phyloP scores from a whole-genome alignment of 2,113 vertebrate species.

The Leptosomus discolor region DNA sequence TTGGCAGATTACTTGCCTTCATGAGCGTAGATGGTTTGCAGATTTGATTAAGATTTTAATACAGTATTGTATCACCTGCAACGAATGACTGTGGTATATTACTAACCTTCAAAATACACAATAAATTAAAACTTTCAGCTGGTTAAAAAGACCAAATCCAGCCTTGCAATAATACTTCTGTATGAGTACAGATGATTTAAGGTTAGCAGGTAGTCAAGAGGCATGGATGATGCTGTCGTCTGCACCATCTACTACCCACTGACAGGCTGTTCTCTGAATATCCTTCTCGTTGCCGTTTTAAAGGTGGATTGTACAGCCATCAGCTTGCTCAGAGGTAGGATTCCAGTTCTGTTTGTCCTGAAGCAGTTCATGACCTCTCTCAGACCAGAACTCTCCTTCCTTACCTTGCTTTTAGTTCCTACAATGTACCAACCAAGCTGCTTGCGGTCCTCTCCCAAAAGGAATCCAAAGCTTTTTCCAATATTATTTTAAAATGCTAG shows the following conservation, averaged over 20 bases:
- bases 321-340: not conserved
- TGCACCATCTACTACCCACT: not conserved
- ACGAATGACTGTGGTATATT: not conserved
- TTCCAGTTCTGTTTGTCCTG: not conserved
- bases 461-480: not conserved
- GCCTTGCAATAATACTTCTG: not conserved
- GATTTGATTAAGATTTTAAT: slow-evolving; percentile 46
- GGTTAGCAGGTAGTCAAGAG: not conserved
- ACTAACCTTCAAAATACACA: not conserved
- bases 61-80: not conserved
- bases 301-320: not conserved
- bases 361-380: not conserved
- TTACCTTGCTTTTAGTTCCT: not conserved
- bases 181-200: not conserved
- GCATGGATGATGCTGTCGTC: not conserved
- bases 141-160: not conserved
- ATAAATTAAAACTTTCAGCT: not conserved
- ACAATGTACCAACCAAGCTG: not conserved
- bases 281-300: not conserved
- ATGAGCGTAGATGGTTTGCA: slow-evolving; percentile 2
- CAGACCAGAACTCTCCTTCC: not conserved
- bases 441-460: not conserved
- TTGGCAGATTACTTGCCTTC: not conserved
- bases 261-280: not conserved
- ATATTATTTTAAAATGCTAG: not conserved